phyloP scores from a whole-genome alignment of 1,140 invertebrate species.

The Centruroides sculpturatus region DNA sequence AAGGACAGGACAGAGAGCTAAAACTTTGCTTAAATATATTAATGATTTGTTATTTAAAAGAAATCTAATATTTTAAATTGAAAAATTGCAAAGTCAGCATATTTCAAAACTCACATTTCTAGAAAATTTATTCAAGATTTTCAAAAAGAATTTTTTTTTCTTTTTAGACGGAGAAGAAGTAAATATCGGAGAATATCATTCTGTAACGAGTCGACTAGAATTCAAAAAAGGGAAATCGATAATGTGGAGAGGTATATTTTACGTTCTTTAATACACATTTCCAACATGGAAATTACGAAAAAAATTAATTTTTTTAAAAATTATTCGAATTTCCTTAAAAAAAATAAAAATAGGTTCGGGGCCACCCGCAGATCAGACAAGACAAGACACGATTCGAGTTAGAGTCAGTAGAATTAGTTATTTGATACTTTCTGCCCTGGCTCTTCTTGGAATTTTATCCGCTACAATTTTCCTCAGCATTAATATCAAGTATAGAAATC shows the following conservation, averaged over 20 bases:
- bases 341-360: constrained; percentile 33
- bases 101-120: too few relatives aligned
- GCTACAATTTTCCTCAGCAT: constrained; percentile 83
- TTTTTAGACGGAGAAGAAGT: constrained; percentile 50
- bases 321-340: background rate
- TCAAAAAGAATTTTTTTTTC: too few relatives aligned
- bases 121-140: too few relatives aligned
- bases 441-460: constrained; percentile 75
- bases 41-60: too few relatives aligned
- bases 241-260: constrained; percentile 21
- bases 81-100: too few relatives aligned
- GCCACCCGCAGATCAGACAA: constrained; percentile 78
- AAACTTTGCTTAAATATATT: too few relatives aligned
- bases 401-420: constrained; percentile 82
- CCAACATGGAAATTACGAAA: background rate
- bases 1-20: too few relatives aligned
- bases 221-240: constrained; percentile 44
- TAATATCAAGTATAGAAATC: constrained; percentile 90
- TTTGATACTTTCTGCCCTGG: constrained; percentile 59
- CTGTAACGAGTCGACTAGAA: constrained; percentile 56
- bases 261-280: background rate
- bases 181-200: constrained; percentile 79
- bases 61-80: too few relatives aligned
- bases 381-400: constrained; percentile 66
- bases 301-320: too few relatives aligned